A percentile compares a stretch with the other conserved stretches of the same genome.
phyloP scores from a whole-genome alignment of 2,113 vertebrate species.

The Accipiter cooperii region DNA sequence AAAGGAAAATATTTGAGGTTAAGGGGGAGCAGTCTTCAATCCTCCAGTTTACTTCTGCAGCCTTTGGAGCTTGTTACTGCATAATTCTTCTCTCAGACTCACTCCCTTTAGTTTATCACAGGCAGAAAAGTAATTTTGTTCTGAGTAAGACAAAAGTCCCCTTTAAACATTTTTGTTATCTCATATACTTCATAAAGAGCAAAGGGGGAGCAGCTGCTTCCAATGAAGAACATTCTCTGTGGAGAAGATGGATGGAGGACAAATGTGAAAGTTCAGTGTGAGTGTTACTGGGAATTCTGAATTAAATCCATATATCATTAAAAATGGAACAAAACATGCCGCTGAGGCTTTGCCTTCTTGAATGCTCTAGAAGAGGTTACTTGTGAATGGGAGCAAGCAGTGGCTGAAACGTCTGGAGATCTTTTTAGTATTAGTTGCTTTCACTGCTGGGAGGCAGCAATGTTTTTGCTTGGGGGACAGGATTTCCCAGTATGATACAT shows the following conservation, averaged over 20 bases:
- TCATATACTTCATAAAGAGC: conserved; percentile 29
- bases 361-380: neutral
- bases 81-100: neutral
- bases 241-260: neutral
- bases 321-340: neutral
- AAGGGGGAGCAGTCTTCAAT: neutral
- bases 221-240: neutral
- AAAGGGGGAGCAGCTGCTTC: conserved; percentile 17
- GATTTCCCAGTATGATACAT: neutral
- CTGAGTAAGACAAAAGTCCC: conserved; percentile 13
- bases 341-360: neutral
- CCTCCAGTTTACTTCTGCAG: neutral
- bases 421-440: neutral
- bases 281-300: neutral
- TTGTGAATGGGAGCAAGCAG: neutral
- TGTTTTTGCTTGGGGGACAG: neutral
- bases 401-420: neutral
- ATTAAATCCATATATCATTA: conserved; percentile 27
- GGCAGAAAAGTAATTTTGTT: conserved; percentile 41
- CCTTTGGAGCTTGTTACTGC: neutral
- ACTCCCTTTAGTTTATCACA: conserved; percentile 15
- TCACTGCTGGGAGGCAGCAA: neutral
- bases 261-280: conserved; percentile 39
- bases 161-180: conserved; percentile 36
- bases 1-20: neutral